Evolutionary conservation across 2,888 invertebrate genomes (phyloP).

Genomic region (Microdon myrmicae): DNA sequence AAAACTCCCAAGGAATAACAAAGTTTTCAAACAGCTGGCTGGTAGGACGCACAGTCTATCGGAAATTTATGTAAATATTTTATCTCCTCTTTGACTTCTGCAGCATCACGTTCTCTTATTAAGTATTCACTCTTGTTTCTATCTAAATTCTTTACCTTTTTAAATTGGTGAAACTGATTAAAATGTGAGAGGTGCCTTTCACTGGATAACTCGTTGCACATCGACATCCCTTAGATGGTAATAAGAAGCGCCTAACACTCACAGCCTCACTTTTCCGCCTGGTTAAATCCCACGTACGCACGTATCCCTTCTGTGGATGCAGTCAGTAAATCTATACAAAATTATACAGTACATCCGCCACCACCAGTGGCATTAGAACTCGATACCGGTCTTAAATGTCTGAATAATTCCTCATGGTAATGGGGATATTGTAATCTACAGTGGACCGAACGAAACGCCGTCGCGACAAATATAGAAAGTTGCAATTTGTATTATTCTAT

Average conservation of each 20-base stretch:
- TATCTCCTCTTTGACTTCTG: too few relatives aligned
- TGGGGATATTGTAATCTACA: constrained; percentile 48
- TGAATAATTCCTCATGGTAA: constrained; percentile 50
- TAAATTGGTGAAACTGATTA: constrained; percentile 44
- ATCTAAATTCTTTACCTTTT: constrained; percentile 35
- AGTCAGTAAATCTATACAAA: constrained; percentile 21
- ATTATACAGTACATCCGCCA: constrained; percentile 27
- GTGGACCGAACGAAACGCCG: constrained; percentile 29
- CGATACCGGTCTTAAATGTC: constrained; percentile 11
- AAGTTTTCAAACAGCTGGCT: too few relatives aligned
- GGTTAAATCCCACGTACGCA: not conserved
- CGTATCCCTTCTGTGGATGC: constrained; percentile 4
- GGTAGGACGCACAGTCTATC: too few relatives aligned
- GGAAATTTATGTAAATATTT: too few relatives aligned
- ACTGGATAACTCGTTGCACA: constrained; percentile 19
- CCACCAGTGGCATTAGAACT: constrained; percentile 2
- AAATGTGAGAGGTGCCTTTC: constrained; percentile 39
- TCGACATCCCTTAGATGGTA: constrained; percentile 24
- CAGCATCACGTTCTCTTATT: too few relatives aligned
- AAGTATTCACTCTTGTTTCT: too few relatives aligned
- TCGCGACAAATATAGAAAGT: constrained; percentile 51
- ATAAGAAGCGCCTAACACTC: constrained; percentile 41
- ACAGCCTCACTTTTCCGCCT: not conserved
- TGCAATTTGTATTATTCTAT: constrained; percentile 51
- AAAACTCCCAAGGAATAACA: too few relatives aligned